phyloP scores from a whole-genome alignment of 2,113 vertebrate genomes.

The Psammodynastes pulverulentus region DNA sequence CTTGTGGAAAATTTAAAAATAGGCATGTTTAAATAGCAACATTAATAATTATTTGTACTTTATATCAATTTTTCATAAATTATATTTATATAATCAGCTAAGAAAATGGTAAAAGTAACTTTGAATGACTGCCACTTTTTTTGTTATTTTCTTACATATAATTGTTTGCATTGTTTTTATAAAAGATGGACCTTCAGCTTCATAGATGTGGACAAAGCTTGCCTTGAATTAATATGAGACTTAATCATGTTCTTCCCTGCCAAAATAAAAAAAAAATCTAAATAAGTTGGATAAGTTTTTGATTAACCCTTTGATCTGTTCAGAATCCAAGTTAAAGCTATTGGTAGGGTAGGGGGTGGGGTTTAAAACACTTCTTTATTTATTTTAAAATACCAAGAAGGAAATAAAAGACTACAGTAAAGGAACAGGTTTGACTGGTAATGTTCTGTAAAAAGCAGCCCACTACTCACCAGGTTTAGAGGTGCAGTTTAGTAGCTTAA shows the following conservation, averaged over 20 bases:
- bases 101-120: neutral
- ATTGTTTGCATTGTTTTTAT: neutral
- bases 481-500: neutral
- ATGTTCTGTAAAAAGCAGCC: neutral
- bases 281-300: neutral
- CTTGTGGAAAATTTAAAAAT: conserved; percentile 10
- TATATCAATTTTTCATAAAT: neutral
- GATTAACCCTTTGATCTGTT: neutral
- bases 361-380: neutral
- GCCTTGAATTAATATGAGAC: neutral
- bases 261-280: neutral
- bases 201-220: neutral
- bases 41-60: neutral
- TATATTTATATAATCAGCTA: neutral
- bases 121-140: neutral
- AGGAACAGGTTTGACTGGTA: neutral
- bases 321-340: neutral
- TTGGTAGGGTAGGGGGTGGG: neutral
- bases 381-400: neutral
- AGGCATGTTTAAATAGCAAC: neutral
- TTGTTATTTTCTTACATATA: neutral
- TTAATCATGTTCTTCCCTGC: neutral
- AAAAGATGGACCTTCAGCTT: neutral
- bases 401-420: neutral
- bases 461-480: neutral